Base-by-base conservation (phyloP, 92 coral and sea anemone species). In the Epizoanthus stellaris region DNA sequence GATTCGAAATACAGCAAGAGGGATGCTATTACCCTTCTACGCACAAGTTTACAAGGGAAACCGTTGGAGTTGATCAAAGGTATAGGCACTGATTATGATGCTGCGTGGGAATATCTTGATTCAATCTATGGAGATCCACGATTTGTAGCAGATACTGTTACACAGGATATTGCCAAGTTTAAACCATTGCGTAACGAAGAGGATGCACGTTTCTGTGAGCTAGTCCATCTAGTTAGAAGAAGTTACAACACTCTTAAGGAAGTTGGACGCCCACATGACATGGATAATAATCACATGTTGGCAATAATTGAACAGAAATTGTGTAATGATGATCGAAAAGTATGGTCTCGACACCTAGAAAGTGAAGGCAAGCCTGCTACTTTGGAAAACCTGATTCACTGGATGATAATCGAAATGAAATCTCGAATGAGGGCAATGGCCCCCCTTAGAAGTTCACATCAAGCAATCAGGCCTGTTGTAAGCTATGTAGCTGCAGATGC, bases 211-310 rank as follows among this genome's bases (percentile, higher is more conserved):
- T 58, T 58, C 16, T 7, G 15, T 7, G 82, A 60, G 59, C 20
- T 74, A 43, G 67, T 45, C 0, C 82, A 61, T n/a, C 75, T 87
- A 16, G 84, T 88, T 13, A 73, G 63, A 59, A 53, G 80, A 45
- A 88, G 87, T 20, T 88, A 14, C 25, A 23, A 23, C 25, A 23
- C 25, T 23, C 25, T 23, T 23, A 23, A 23, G 25, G 25, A 23
- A 23, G 25, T 23, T 23, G 25, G 25, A 23, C 25, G 25, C 25
- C 25, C 25, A 23, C 25, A 23, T 23, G 25, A 23, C 82, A 88
- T 88, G 80, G 81, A 83, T 57, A 88, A 88, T 60, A 82, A 87
- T 73, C 91, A 87, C 70, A 87, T 87, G 91, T 47, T 87, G 49
- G 87, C 87, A 11, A 73, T 82, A 8, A 81, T 87, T 17, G 91